Conservation (phyloP, 2,113 vertebrate species). For the Upupa epops region DNA sequence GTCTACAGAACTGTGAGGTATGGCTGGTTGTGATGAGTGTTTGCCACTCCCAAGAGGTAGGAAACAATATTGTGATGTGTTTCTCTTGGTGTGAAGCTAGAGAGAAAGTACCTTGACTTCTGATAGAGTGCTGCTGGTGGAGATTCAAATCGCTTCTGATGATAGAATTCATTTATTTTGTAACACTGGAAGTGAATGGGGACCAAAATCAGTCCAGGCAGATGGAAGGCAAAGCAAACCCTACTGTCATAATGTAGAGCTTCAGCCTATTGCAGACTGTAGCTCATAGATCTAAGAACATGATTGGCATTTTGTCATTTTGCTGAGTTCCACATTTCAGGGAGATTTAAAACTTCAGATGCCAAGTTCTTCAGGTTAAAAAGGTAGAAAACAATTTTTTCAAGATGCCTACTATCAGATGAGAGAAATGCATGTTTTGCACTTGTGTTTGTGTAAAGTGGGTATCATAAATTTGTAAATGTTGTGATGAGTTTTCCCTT, state of each 20-base stretch:
- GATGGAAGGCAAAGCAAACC: background rate
- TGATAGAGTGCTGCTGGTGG: background rate
- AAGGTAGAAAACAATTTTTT: background rate
- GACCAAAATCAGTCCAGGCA: background rate
- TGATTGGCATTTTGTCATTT: background rate
- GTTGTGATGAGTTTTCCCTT: background rate
- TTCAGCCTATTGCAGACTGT: background rate
- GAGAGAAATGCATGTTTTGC: background rate
- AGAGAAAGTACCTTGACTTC: background rate
- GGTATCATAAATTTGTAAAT: background rate
- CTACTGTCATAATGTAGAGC: background rate
- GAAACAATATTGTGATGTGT: background rate
- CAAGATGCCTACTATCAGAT: background rate
- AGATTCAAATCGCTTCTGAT: background rate
- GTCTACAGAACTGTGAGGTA: background rate
- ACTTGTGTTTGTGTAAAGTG: background rate
- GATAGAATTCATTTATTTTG: background rate
- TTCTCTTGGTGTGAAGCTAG: background rate
- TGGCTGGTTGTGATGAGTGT: background rate
- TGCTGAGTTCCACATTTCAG: background rate
- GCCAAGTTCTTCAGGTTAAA: background rate
- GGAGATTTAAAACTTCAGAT: background rate
- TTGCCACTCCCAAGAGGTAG: background rate
- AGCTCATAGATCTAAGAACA: background rate
- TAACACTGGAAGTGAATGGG: background rate